Evolutionary conservation across 1,140 invertebrate species (phyloP).

Genomic region (Temnothorax curvispinosus): DNA sequence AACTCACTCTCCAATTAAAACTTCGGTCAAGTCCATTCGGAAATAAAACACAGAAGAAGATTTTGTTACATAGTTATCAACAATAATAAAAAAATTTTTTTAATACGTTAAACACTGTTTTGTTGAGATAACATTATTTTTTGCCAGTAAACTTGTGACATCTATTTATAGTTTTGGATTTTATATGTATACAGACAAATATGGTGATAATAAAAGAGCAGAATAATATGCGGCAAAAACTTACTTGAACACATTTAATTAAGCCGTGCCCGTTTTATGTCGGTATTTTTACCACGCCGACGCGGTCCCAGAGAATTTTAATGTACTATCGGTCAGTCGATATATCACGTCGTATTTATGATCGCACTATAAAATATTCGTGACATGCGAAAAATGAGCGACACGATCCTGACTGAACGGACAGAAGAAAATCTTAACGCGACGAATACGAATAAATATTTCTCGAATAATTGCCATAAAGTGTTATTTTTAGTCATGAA

Average conservation of each 20-base stretch:
- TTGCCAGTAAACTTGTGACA: neutral
- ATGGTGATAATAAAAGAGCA: neutral
- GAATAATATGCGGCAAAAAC: conserved; percentile 7
- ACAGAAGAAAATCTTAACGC: neutral
- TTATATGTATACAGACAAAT: neutral
- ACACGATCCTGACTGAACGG: neutral
- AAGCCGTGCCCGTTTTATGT: conserved; percentile 6
- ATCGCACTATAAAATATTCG: conserved; percentile 34
- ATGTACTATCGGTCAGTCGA: conserved; percentile 43
- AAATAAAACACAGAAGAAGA: neutral
- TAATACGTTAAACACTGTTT: neutral
- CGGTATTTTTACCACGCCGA: conserved; percentile 21
- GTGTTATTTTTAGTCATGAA: neutral
- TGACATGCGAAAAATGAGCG: conserved; percentile 18
- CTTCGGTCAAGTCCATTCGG: neutral
- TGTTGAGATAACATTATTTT: neutral
- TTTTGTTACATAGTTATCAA: neutral
- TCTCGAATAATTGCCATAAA: conserved; percentile 2
- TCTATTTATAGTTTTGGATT: conserved; percentile 1
- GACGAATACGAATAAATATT: conserved; percentile 16
- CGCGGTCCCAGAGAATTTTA: conserved; percentile 19
- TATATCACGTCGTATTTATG: conserved; percentile 41
- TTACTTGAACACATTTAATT: conserved; percentile 42
- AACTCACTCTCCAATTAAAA: neutral
- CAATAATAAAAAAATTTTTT: neutral